phyloP scores from a whole-genome alignment of 2,888 invertebrate genomes.

The Drosophila mayaguana region DNA sequence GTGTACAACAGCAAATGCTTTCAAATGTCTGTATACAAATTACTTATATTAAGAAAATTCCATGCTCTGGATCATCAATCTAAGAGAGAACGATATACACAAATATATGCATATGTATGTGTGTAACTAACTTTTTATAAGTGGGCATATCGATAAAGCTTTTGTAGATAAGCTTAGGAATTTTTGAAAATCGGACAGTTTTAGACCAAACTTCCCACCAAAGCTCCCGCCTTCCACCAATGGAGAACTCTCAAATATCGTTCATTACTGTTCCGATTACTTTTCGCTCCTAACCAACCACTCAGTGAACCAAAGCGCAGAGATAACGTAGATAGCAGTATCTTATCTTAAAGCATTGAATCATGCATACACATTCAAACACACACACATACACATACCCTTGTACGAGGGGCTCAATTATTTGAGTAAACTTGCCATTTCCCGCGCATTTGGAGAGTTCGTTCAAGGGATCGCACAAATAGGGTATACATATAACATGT shows the following conservation, averaged over 20 bases:
- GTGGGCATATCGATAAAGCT: constrained; percentile 15
- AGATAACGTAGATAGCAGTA: constrained; percentile 71
- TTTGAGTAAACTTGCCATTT: not conserved
- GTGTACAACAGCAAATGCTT: constrained; percentile 26
- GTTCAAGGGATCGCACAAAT: constrained; percentile 10
- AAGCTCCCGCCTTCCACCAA: not conserved
- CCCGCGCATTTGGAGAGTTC: constrained; percentile 2
- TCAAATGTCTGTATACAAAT: constrained; percentile 39
- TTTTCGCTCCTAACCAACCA: constrained; percentile 48
- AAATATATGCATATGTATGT: not conserved
- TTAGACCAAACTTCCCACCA: not conserved
- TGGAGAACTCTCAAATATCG: constrained; percentile 1
- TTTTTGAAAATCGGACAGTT: constrained; percentile 1
- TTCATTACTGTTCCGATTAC: constrained; percentile 2
- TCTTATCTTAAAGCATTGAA: constrained; percentile 72
- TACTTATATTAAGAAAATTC: constrained; percentile 24
- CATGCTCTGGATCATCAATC: constrained; percentile 23
- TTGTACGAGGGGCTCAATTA: not conserved
- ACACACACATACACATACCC: no score
- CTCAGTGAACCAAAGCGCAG: constrained; percentile 29
- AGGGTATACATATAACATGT: no score
- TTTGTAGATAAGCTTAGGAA: constrained; percentile 36
- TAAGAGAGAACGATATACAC: constrained; percentile 21
- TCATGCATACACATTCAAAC: constrained; percentile 36
- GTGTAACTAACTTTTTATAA: not conserved